Conservation (phyloP, 1,140 invertebrate species). For the Oedothorax gibbosus region DNA sequence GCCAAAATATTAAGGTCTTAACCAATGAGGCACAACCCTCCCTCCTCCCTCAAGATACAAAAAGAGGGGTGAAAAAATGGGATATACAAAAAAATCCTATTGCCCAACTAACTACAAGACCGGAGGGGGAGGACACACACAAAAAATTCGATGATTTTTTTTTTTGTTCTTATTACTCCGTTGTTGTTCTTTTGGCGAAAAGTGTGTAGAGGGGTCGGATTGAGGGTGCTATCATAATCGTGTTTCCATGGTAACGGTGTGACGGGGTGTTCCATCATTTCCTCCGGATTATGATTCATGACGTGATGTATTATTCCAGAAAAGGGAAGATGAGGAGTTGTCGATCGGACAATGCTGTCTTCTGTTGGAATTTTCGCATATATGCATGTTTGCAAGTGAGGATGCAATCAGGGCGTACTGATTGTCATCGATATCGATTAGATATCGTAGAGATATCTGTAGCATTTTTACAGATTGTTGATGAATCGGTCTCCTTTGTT, state of each 20-base stretch:
- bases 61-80: background rate
- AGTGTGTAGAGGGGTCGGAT: constrained; percentile 34
- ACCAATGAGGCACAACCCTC: constrained; percentile 53
- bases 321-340: constrained; percentile 16
- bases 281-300: constrained; percentile 59
- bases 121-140: background rate
- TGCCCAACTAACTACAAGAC: constrained; percentile 30
- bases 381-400: constrained; percentile 5
- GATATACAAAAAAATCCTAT: constrained; percentile 42
- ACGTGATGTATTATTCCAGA: constrained; percentile 49
- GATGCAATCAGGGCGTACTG: constrained; percentile 1
- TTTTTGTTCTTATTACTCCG: constrained; percentile 23
- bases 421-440: background rate
- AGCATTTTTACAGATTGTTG: no score
- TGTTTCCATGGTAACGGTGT: constrained; percentile 52
- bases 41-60: constrained; percentile 6
- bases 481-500: no score
- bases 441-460: background rate
- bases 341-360: constrained; percentile 43
- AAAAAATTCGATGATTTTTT: constrained; percentile 17
- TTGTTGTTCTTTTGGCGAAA: constrained; percentile 56
- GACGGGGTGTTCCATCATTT: constrained; percentile 60
- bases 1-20: constrained; percentile 34
- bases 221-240: constrained; percentile 54
- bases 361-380: constrained; percentile 18